phyloP scores from a whole-genome alignment of 2,797 vertebrate species.

The Sebastes glaucus region DNA sequence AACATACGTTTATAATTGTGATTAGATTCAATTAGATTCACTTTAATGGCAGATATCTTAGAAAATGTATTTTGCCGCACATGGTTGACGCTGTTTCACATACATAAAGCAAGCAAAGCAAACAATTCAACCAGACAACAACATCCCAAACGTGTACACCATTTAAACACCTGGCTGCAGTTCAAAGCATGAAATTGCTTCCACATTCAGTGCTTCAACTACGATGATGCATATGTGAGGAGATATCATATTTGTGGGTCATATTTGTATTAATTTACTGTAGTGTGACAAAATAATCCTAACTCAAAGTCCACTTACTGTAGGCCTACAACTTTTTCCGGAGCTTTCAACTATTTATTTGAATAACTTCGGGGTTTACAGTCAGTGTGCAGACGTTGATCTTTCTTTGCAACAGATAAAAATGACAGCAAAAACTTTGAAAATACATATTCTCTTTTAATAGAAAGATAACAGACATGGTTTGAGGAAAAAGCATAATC shows the following conservation, averaged over 20 bases:
- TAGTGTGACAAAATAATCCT: not conserved
- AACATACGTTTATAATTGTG: not conserved
- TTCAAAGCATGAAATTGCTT: too few relatives aligned
- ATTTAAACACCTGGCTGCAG: not conserved
- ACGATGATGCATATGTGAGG: not conserved
- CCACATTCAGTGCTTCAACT: not conserved
- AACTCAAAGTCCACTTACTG: not conserved
- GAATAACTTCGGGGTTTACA: not conserved
- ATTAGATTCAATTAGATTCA: not conserved
- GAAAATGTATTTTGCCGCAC: not conserved
- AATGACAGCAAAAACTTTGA: not conserved
- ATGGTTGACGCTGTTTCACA: not conserved
- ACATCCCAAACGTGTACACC: not conserved
- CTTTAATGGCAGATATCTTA: not conserved
- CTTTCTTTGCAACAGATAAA: not conserved
- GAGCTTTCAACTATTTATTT: not conserved
- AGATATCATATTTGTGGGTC: not conserved
- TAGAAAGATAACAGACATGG: not conserved
- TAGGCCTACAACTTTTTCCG: not conserved
- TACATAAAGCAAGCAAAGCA: too few relatives aligned
- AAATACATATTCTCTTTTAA: not conserved
- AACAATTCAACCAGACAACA: not conserved
- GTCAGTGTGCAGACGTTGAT: not conserved
- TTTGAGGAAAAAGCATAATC: slow-evolving; percentile 8
- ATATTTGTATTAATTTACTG: not conserved